Base-by-base conservation (phyloP, 1,140 invertebrate species). In the Heliconius congener region DNA sequence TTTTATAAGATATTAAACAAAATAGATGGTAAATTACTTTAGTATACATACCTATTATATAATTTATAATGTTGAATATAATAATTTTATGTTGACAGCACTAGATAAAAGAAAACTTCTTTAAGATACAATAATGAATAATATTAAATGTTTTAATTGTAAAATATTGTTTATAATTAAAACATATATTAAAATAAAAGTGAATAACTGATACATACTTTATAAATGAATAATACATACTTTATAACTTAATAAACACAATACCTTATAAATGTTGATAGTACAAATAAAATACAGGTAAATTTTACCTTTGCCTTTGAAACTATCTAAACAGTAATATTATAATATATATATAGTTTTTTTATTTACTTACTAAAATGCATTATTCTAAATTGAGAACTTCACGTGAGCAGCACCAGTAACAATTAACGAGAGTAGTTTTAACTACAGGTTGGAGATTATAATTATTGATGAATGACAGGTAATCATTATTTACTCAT, bases 401-500 rank as follows among this genome's bases (percentile, higher is more conserved):
- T 27, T 27, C 50, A 66, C 37, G 72, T 78, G 76, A 78, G 76
- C 76, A 78, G 76, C 76, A 78, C 76, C 71, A 78, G 77, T 73
- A 78, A 19, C 50, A 52, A 50, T 78, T 74, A 73, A 70, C 77
- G 73, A 78, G 77, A 27, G 57, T 83, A 80, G 55, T 80, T 77
- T 77, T 81, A 66, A 79, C 76, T 85, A 74, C 82, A 72, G 82
- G 78, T 79, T 83, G 82, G 79, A 83, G 83, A 85, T 81, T 77
- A 60, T 77, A 73, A 66, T 77, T 77, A 46, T 81, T 74, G 78
- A 39, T 80, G 71, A 83, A 79, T 79, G 66, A 79, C 84, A 85
- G 84, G 84, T 85, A 85, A 85, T 77, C 77, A 77, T 42, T 79
- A 80, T 84, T 85, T 74, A 79, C n/a, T 82, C 71, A 74, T 82